These are phyloP conservation scores for Micrasema minimum DNA, from an alignment of 1,140 invertebrate genomes.

Conservation along the genomic window DNA sequence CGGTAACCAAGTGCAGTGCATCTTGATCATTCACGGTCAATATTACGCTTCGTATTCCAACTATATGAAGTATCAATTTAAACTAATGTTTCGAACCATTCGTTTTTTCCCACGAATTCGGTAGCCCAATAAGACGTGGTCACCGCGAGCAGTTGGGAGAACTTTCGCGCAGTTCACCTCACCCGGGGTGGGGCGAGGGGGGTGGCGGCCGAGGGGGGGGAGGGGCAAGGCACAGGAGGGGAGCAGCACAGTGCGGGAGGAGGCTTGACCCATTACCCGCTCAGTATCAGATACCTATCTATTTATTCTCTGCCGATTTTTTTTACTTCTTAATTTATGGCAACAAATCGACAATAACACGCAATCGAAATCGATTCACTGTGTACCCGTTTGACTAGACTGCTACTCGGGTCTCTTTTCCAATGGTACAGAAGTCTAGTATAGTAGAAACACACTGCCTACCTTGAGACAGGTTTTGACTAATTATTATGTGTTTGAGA, in stretches of 20 bases:
- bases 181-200: background rate
- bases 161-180: slow-evolving; percentile 34
- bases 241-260: slow-evolving; percentile 19
- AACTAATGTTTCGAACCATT: too few species aligned
- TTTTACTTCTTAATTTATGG: background rate
- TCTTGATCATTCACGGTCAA: too few species aligned
- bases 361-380: background rate
- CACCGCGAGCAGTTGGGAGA: slow-evolving; percentile 16
- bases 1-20: too few species aligned
- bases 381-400: background rate
- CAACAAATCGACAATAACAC: background rate
- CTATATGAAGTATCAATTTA: too few species aligned
- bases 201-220: background rate
- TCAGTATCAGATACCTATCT: slow-evolving; percentile 18
- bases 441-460: too few species aligned
- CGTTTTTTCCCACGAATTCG: too few species aligned
- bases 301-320: background rate
- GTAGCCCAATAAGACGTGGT: too few species aligned
- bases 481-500: too few species aligned
- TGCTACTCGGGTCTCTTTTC: background rate
- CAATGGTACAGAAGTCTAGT: too few species aligned
- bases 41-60: background rate
- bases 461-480: too few species aligned
- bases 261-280: slow-evolving; percentile 24
- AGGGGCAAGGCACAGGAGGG: background rate